These are phyloP conservation scores for Siniperca knerii DNA, from an alignment of 2,113 vertebrate species.

Conservation along the genomic window DNA sequence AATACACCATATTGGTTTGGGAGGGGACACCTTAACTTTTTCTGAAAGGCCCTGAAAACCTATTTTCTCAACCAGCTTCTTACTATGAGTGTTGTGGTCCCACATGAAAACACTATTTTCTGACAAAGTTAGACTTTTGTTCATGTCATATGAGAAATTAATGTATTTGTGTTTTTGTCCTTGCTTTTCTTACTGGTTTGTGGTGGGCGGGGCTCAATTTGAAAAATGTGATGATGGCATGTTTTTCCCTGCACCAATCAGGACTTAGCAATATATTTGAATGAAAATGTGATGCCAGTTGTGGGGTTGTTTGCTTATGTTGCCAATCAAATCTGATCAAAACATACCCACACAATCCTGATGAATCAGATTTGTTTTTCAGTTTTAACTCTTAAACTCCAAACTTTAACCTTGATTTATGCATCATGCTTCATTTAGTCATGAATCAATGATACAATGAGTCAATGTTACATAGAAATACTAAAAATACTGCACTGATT, in stretches of 20 bases:
- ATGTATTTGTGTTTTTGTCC: neutral
- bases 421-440: neutral
- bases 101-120: neutral
- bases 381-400: neutral
- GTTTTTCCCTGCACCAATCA: neutral
- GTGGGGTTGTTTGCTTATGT: neutral
- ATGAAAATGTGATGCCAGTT: neutral
- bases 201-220: neutral
- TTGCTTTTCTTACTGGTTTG: neutral
- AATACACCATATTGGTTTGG: slow-evolving; percentile 15
- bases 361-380: neutral
- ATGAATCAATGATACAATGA: too few relatives aligned
- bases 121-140: neutral
- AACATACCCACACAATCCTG: neutral
- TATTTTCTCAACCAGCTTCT: neutral
- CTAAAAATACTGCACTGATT: neutral
- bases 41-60: neutral
- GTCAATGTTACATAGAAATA: neutral
- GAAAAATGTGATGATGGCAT: neutral
- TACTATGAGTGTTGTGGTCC: neutral
- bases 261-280: neutral
- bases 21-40: slow-evolving; percentile 1
- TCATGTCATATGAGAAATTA: neutral
- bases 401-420: neutral
- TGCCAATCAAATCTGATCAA: neutral